Evolutionary conservation across 1,140 invertebrate genomes (phyloP).

Genomic region (Colletes latitarsis): DNA sequence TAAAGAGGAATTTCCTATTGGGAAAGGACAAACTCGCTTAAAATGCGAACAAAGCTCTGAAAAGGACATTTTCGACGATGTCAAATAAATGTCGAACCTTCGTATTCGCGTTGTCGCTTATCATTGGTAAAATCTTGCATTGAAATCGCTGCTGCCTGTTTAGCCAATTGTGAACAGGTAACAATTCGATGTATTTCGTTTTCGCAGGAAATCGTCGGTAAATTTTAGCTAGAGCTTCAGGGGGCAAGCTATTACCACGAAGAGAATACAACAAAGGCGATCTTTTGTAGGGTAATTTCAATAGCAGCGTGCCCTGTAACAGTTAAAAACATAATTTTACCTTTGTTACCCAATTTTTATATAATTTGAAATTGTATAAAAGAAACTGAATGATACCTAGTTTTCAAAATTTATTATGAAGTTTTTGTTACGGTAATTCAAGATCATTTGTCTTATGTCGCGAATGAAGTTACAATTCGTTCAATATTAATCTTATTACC

Average conservation of each 20-base stretch:
- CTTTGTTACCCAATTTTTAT: too few relatives aligned
- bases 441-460: not conserved
- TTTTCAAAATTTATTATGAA: not conserved
- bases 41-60: not conserved
- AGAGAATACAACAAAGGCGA: slow-evolving; percentile 58
- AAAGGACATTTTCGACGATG: not conserved
- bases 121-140: slow-evolving; percentile 48
- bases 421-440: too few relatives aligned
- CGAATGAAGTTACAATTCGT: too few relatives aligned
- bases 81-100: slow-evolving; percentile 14
- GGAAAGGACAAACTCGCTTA: not conserved
- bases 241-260: slow-evolving; percentile 38
- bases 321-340: not conserved
- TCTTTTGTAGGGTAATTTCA: slow-evolving; percentile 56
- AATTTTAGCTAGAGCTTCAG: slow-evolving; percentile 43
- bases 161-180: slow-evolving; percentile 62
- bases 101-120: too few relatives aligned
- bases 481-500: slow-evolving; percentile 40
- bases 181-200: slow-evolving; percentile 58
- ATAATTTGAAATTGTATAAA: not conserved
- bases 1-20: slow-evolving; percentile 23
- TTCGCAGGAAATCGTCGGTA: slow-evolving; percentile 63
- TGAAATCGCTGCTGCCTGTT: slow-evolving; percentile 52
- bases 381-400: not conserved
- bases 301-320: slow-evolving; percentile 59